phyloP scores from a whole-genome alignment of 2,797 vertebrate species.

The Urophycis tenuis region DNA sequence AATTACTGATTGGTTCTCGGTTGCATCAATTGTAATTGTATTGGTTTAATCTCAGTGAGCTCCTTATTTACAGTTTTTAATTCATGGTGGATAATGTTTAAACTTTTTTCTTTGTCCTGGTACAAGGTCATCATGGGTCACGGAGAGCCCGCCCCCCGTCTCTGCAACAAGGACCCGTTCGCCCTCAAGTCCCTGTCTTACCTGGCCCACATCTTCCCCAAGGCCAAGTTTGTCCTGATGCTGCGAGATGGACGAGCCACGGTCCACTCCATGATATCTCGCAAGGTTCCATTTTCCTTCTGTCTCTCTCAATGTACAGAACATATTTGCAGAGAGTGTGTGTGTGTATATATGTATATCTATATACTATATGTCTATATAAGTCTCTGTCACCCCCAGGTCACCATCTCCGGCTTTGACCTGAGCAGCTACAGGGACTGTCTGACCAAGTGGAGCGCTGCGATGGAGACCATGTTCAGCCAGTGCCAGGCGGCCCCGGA shows the following conservation, averaged over 20 bases:
- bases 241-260: slow-evolving; percentile 86
- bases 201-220: slow-evolving; percentile 84
- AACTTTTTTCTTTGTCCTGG: slow-evolving; percentile 3
- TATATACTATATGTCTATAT: no score
- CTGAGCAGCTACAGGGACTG: slow-evolving; percentile 90
- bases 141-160: slow-evolving; percentile 83
- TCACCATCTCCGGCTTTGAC: slow-evolving; percentile 92
- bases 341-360: neutral
- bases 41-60: no score
- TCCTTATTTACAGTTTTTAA: no score
- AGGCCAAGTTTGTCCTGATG: slow-evolving; percentile 91
- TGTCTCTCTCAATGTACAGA: neutral
- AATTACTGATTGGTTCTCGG: no score
- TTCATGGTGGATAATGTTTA: neutral
- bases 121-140: slow-evolving; percentile 71
- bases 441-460: slow-evolving; percentile 90
- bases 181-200: slow-evolving; percentile 88
- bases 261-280: slow-evolving; percentile 92
- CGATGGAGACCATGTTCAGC: slow-evolving; percentile 88
- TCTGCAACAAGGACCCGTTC: slow-evolving; percentile 94
- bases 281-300: slow-evolving; percentile 65
- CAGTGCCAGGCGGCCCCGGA: slow-evolving; percentile 83
- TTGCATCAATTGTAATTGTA: no score
- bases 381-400: slow-evolving; percentile 39
- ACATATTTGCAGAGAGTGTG: neutral